phyloP scores from a whole-genome alignment of 2,797 vertebrate species.

The Enteromius paludinosus region DNA sequence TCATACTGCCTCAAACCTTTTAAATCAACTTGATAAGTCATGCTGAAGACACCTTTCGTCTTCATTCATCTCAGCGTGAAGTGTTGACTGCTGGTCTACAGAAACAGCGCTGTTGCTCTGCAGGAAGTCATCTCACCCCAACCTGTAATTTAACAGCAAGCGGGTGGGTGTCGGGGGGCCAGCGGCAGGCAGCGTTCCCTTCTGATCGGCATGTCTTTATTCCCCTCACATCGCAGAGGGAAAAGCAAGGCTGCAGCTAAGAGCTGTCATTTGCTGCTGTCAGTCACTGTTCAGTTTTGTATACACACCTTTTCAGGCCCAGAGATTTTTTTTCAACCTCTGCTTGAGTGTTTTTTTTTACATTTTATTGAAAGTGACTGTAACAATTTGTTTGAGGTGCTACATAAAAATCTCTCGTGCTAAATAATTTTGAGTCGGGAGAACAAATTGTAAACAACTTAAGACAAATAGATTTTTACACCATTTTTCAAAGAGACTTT shows the following conservation, averaged over 20 bases:
- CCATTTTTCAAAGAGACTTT: not conserved
- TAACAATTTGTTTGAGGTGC: not conserved
- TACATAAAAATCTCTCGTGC: not conserved
- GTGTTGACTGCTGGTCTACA: constrained; percentile 37
- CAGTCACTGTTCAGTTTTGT: constrained; percentile 15
- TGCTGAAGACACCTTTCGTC: constrained; percentile 19
- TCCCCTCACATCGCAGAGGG: constrained; percentile 44
- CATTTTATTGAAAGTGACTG: not conserved
- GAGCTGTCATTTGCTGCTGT: constrained; percentile 39
- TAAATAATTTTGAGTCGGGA: not conserved
- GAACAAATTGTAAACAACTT: not conserved
- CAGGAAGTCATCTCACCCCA: constrained; percentile 13
- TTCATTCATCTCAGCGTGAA: constrained; percentile 48
- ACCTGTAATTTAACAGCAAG: constrained; percentile 36
- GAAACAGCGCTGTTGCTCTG: constrained; percentile 4
- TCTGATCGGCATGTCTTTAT: constrained; percentile 53
- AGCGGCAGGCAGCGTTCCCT: constrained; percentile 11
- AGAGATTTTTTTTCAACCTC: not conserved
- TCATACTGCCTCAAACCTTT: not conserved
- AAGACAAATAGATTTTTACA: not conserved
- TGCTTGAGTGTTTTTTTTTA: constrained; percentile 1
- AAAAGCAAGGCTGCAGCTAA: constrained; percentile 35
- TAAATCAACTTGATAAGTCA: constrained; percentile 42
- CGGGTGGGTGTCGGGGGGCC: not conserved
- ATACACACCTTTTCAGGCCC: not conserved